Evolutionary conservation across 2,797 vertebrate genomes (phyloP).

Genomic region (Morus bassanus): DNA sequence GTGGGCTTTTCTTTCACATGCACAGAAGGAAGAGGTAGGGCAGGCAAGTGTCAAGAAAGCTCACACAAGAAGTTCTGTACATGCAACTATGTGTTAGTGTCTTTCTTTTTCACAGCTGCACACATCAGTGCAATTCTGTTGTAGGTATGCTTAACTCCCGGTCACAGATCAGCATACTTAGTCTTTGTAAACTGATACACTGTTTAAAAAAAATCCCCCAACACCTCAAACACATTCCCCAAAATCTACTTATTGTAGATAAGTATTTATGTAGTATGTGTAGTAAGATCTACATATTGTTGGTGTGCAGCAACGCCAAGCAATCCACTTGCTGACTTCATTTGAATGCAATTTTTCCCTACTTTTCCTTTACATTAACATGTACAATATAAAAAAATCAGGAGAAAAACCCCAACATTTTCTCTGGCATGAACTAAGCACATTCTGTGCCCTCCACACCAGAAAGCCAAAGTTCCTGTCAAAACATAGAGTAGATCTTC

Average conservation of each 20-base stretch:
- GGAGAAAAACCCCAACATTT: not conserved
- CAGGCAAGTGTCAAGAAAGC: not conserved
- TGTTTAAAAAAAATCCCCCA: not conserved
- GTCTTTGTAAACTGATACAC: not conserved
- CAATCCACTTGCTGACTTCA: not conserved
- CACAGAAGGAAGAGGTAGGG: not conserved
- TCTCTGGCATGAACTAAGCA: not conserved
- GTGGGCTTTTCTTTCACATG: not conserved
- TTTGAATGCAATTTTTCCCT: not conserved
- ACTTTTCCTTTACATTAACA: not conserved
- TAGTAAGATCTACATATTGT: too few relatives aligned
- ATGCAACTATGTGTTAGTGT: accelerated
- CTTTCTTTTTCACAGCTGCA: not conserved
- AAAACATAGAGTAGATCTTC: not conserved
- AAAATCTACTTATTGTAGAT: not conserved
- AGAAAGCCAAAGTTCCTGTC: not conserved
- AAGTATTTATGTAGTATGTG: too few relatives aligned
- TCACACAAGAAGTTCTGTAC: not conserved
- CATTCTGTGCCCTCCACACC: not conserved
- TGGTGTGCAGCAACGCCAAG: not conserved
- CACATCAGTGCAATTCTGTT: not conserved
- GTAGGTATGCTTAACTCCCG: not conserved
- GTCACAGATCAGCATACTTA: not conserved
- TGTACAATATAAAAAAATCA: not conserved
- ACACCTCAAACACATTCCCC: not conserved